Base-by-base conservation (phyloP, 2,888 invertebrate species). In the Dasysyrphus tricinctus region DNA sequence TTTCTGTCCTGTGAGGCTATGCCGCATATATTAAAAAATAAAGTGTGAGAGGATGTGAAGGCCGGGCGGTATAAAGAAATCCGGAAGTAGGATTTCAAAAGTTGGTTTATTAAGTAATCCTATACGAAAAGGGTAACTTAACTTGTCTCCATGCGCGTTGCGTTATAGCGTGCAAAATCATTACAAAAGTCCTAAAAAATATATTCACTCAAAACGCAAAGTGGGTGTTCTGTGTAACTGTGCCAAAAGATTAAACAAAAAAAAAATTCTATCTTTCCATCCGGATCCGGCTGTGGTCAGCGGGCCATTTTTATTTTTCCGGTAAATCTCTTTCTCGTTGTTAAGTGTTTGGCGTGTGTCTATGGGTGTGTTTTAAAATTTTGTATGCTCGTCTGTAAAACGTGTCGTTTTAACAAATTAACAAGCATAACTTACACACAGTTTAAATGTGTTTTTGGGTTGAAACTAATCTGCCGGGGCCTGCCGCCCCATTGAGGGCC, bases 401-500 rank as follows among this genome's bases (percentile, higher is more conserved):
- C 44, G 42, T 73, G 37, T 76, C 61, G 37, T 77, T 80, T 88
- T 83, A 80, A 74, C 39, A 54, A 76, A 75, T 82, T 75, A 24
- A 65, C 70, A 51, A 70, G 81, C 69, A 54, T 57, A 16, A 78
- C 34, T 74, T 69, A 67, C 39, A 82, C 90, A 88, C 91, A 89
- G 91, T 89, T 92, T 92, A 92, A 92, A 92, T 92, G 92, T 91
- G 91, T 92, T 92, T 92, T 91, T 90, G 91, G 90, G 90, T 89
- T 89, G 90, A 89, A 90, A 89, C 88, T 89, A 89, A 90, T 90
- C 89, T 90, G 89, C 86, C 86, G 86, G 86, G 91, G 92, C 92
- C 92, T 91, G 92, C 92, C 92, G 92, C 92, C 92, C 92, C 91
- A 89, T 90, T 90, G 91, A 92, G 92, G 92, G 92, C 92, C 92